Evolutionary conservation across 2,113 vertebrate genomes (phyloP).

Genomic region (Poecilia latipinna): DNA sequence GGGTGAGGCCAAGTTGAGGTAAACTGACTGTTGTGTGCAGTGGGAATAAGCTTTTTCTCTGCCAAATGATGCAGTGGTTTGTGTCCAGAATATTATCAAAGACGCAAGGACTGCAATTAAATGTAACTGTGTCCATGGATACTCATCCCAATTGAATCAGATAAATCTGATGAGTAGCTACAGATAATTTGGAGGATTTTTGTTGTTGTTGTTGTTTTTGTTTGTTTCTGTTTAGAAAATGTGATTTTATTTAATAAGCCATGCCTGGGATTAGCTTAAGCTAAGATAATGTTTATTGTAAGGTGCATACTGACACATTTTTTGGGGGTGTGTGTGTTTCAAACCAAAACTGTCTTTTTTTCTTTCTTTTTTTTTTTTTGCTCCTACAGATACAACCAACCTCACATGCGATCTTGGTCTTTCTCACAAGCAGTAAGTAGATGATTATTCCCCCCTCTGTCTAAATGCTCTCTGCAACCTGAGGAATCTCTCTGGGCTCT

Average conservation of each 20-base stretch:
- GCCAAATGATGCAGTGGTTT: slow-evolving; percentile 31
- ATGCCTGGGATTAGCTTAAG: neutral
- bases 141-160: slow-evolving; percentile 19
- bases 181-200: neutral
- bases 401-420: slow-evolving; percentile 79
- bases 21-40: slow-evolving; percentile 51
- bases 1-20: slow-evolving; percentile 53
- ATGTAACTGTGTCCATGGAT: slow-evolving; percentile 21
- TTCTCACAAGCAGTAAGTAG: slow-evolving; percentile 84
- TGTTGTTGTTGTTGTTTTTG: too few relatives aligned
- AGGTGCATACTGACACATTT: neutral
- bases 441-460: neutral
- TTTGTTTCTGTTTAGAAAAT: neutral
- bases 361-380: slow-evolving; percentile 12
- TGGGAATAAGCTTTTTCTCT: slow-evolving; percentile 9
- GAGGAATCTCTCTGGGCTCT: slow-evolving; percentile 36
- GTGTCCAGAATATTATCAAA: slow-evolving; percentile 54
- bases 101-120: slow-evolving; percentile 21
- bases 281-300: neutral
- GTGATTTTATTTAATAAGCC: slow-evolving; percentile 5
- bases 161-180: slow-evolving; percentile 50
- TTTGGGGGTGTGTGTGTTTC: neutral
- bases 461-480: slow-evolving; percentile 8
- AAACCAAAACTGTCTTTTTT: neutral
- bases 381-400: slow-evolving; percentile 77